Base-by-base conservation (phyloP, 2,797 vertebrate species). In the Crypturellus tataupa region DNA sequence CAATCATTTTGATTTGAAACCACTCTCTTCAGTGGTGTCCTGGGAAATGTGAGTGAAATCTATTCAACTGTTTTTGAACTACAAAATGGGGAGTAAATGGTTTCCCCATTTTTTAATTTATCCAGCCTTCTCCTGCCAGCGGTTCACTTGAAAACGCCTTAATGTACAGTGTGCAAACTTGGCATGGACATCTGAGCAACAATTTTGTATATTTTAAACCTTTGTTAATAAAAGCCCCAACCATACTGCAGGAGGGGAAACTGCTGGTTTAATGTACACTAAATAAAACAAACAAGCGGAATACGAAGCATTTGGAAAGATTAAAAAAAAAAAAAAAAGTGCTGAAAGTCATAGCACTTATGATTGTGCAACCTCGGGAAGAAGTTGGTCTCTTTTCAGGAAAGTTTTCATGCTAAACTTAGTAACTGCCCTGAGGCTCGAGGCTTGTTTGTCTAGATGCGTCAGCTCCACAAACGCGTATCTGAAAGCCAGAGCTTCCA, bases 31-130 rank as follows among this genome's bases (percentile, higher is more conserved):
- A 90, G 73, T 47, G 84, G 44, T 3, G 1, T 81, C 67, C 53
- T 94, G 92, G 92, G 91, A 93, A 91, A 93, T 62, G 58, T 23
- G 44, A 93, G 86, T 68, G 60, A 94, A 96, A 94, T 39, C 17
- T 58, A 5, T 53, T 94, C 75, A 33, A 58, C 40, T 3, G n/a
- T 14, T 82, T 92, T 90, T 90, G 8, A 87, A 79, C 40, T 40
- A 55, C n/a, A 88, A 77, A 53, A 86, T 37, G 49, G 18, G 37
- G 85, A 94, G 47, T 25, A 84, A 83, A 6, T 76, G 20, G 78
- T 73, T 84, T 73, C 40, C 44, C 23, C 19, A 25, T 79, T 95
- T 95, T 94, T 87, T 84, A 90, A 89, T 86, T 90, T 86, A 82
- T 46, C 19, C 58, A 82, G 51, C 12, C 44, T 88, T 91, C 92